Percentiles rank a stretch among this genome's conserved stretches.
These are phyloP conservation scores for Sinhomidia bicolor DNA, from an alignment of 2,888 invertebrate genomes.

Conservation along the genomic window DNA sequence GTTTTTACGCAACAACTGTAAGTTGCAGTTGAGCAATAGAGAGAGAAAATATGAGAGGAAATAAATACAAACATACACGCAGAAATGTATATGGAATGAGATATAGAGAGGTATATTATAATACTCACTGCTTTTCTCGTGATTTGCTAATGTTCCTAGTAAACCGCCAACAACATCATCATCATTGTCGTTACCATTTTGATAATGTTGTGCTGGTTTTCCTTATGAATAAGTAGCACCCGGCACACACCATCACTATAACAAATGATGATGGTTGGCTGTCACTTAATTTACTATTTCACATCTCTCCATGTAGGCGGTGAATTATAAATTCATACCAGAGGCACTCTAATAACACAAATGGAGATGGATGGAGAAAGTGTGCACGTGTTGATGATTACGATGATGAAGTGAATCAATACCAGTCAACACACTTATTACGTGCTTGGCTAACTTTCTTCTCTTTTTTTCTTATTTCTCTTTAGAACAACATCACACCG, in stretches of 20 bases:
- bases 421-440: background rate
- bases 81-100: background rate
- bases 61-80: background rate
- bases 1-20: background rate
- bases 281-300: conserved; percentile 8
- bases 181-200: background rate
- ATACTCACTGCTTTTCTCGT: no score
- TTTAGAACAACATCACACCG: background rate
- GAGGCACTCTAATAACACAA: background rate
- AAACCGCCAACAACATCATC: background rate
- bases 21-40: conserved; percentile 18
- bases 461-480: background rate
- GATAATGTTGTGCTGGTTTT: no score
- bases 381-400: background rate
- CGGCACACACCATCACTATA: no score
- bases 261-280: background rate
- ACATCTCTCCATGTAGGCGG: background rate
- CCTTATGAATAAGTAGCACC: background rate
- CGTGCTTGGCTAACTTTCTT: background rate
- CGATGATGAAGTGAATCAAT: background rate
- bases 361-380: background rate
- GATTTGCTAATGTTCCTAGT: background rate
- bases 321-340: background rate
- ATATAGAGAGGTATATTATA: background rate
- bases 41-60: background rate